Percentiles rank a stretch among this genome's conserved stretches.
phyloP scores from a whole-genome alignment of 1,140 invertebrate species.

The Nymphalis io region DNA sequence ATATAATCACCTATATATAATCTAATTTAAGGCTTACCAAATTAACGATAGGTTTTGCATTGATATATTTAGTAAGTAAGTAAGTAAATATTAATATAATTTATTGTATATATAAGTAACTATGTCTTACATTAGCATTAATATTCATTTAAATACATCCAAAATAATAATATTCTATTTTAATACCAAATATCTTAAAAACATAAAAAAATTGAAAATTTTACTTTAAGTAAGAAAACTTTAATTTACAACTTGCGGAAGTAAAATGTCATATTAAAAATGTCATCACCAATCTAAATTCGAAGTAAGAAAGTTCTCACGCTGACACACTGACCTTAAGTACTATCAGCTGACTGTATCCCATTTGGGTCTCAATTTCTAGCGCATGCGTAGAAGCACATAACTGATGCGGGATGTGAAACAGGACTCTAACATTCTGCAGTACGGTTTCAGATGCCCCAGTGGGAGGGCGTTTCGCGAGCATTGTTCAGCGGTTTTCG shows the following conservation, averaged over 20 bases:
- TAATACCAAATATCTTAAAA: too few species aligned
- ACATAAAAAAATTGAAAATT: too few species aligned
- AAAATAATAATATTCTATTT: too few species aligned
- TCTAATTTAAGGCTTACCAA: too few species aligned
- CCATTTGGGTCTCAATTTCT: constrained; percentile 46
- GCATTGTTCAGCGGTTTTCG: neutral
- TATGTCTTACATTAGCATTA: too few species aligned
- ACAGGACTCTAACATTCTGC: constrained; percentile 44
- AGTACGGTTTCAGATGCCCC: constrained; percentile 35
- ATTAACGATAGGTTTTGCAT: too few species aligned
- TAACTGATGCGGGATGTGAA: constrained; percentile 41
- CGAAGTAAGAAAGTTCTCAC: constrained; percentile 23
- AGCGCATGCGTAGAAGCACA: constrained; percentile 49
- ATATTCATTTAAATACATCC: too few species aligned
- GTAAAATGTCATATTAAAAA: neutral
- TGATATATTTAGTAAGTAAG: too few species aligned
- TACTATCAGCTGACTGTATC: constrained; percentile 67
- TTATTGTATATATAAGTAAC: too few species aligned
- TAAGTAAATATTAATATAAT: too few species aligned
- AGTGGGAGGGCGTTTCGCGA: constrained; percentile 19
- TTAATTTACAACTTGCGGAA: neutral
- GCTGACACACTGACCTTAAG: constrained; percentile 73
- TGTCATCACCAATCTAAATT: constrained; percentile 32
- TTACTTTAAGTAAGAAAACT: neutral
- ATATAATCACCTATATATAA: too few species aligned